phyloP scores from a whole-genome alignment of 2,797 vertebrate species.

The Notoglanidium macrostoma region DNA sequence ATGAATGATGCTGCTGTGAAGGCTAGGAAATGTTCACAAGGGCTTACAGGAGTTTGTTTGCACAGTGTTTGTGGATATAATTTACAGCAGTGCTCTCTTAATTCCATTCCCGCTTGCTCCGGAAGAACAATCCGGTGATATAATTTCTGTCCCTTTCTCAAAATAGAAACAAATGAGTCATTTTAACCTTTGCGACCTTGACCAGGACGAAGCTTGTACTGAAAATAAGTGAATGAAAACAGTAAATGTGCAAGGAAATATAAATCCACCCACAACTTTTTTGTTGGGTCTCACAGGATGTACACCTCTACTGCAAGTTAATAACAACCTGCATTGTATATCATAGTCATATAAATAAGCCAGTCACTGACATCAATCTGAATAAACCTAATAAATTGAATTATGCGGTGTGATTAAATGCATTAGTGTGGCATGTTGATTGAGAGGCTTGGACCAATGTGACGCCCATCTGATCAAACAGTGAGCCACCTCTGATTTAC shows the following conservation, averaged over 20 bases:
- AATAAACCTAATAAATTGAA: neutral
- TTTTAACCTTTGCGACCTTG: neutral
- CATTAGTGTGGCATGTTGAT: neutral
- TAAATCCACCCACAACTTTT: neutral
- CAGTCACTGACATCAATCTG: neutral
- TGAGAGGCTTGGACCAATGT: neutral
- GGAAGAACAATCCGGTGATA: neutral
- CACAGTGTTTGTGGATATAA: neutral
- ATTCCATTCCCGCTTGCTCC: neutral
- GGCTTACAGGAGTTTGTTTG: neutral
- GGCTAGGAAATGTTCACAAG: neutral
- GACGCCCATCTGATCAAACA: neutral
- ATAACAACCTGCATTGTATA: neutral
- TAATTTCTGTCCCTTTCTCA: neutral
- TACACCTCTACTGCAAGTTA: neutral
- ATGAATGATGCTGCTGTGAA: neutral
- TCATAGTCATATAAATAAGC: neutral
- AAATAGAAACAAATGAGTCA: neutral
- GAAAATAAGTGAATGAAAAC: neutral
- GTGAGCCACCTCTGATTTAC: neutral
- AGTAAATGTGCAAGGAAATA: neutral
- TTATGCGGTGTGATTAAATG: neutral
- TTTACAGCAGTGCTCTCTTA: neutral
- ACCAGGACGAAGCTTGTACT: neutral
- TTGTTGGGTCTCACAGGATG: neutral